Base-by-base conservation (phyloP, 2,888 invertebrate genomes). In the Arctia plantaginis region DNA sequence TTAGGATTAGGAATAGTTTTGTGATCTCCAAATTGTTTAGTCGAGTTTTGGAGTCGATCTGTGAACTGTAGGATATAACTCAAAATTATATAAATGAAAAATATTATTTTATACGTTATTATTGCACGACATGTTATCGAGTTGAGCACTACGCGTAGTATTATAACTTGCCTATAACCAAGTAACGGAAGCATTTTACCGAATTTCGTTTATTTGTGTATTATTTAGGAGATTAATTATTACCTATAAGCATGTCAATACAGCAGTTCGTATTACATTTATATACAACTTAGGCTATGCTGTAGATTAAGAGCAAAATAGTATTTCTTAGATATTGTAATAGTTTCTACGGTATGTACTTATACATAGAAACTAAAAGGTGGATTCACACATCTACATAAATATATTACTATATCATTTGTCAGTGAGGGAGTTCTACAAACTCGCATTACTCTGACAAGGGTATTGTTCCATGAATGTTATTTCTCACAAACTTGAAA, bases 1-100 rank as follows among this genome's bases (percentile, higher is more conserved):
- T 87, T 93, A 92, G 92, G 91, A 90, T 91, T 94, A 94, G 92
- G 81, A 88, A 90, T 94, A 95, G 92, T 89, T 89, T 91, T 83
- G 92, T 95, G 95, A 95, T 95, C 95, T 95, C 95, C 93, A 90
- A 88, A 89, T 89, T 84, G 87, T 90, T 88, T 90, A 91, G 91
- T 91, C 89, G 90, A 88, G 87, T 85, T 86, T 86, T 90, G 88
- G 90, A 91, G 88, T 90, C 87, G 91, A 91, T 91, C 91, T 91
- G 89, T 89, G 87, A 86, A 89, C 85, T 86, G 82, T 87, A 87
- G 85, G 80, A 83, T 77, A 77, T 77, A 80, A 85, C 79, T 83
- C 79, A 84, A 82, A 85, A 80, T 72, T 77, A 76, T 80, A 74
- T 67, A 72, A 72, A 73, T 74, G 75, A 72, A 76, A 76, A 73